phyloP scores from a whole-genome alignment of 2,113 vertebrate genomes.

The Datnioides undecimradiatus region DNA sequence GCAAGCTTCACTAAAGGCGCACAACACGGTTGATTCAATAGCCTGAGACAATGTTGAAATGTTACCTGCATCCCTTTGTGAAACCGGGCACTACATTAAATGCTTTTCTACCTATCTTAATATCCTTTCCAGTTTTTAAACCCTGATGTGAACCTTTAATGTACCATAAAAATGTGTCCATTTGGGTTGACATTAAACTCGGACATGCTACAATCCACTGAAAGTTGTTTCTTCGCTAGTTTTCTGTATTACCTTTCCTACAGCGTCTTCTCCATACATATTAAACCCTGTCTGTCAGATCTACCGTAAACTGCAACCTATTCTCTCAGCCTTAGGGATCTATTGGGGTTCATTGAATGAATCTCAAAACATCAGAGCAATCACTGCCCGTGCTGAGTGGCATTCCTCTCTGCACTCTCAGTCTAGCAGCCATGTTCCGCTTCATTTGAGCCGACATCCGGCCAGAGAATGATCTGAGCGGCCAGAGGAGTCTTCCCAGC shows the following conservation, averaged over 20 bases:
- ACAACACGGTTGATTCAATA: not conserved
- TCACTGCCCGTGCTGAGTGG: conserved; percentile 69
- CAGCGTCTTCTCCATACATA: conserved; percentile 44
- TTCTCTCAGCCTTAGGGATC: conserved; percentile 54
- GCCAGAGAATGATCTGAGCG: conserved; percentile 66
- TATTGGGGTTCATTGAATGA: conserved; percentile 67
- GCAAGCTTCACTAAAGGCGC: conserved; percentile 11
- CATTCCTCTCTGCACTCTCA: conserved; percentile 62
- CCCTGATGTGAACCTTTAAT: conserved; percentile 31
- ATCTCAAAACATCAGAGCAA: conserved; percentile 79
- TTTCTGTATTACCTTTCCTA: conserved; percentile 32
- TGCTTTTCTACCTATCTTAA: conserved; percentile 20
- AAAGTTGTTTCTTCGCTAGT: conserved; percentile 12
- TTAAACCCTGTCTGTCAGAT: conserved; percentile 50
- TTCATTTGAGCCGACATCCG: conserved; percentile 80
- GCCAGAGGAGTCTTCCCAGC: conserved; percentile 67
- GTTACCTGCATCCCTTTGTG: conserved; percentile 1
- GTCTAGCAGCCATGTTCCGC: conserved; percentile 71
- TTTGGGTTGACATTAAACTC: conserved; percentile 20
- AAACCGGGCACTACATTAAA: conserved; percentile 10
- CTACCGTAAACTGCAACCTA: conserved; percentile 41
- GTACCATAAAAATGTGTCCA: conserved; percentile 10
- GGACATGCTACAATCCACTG: not conserved
- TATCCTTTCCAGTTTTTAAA: conserved; percentile 21
- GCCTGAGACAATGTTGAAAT: conserved; percentile 19